phyloP scores from a whole-genome alignment of 2,888 invertebrate genomes.

The Lutraria lutraria region DNA sequence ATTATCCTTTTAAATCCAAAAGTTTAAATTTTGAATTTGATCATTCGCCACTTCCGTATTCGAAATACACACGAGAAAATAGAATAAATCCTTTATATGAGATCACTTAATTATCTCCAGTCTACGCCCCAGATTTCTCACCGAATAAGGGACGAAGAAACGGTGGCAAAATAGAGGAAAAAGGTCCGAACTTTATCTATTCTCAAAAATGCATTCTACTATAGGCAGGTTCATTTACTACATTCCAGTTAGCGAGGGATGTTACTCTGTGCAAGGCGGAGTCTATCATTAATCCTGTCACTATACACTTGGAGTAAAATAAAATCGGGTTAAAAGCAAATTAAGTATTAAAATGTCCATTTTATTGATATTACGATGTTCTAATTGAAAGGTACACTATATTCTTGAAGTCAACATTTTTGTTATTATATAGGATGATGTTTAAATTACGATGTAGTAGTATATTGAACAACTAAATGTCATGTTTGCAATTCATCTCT shows the following conservation, averaged over 20 bases:
- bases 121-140: not conserved
- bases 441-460: not conserved
- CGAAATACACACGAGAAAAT: not conserved
- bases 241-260: not conserved
- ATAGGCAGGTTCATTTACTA: not conserved
- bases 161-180: not conserved
- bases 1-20: not conserved
- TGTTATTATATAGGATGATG: not conserved
- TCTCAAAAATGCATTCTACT: constrained; percentile 3
- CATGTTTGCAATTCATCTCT: not conserved
- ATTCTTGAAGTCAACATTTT: not conserved
- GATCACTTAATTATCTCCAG: not conserved
- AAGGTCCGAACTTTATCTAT: not conserved
- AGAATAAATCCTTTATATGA: not conserved
- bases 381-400: constrained; percentile 11
- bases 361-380: not conserved
- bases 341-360: not conserved
- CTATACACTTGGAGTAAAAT: not conserved
- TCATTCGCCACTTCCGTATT: not conserved
- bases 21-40: not conserved
- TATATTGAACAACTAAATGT: not conserved
- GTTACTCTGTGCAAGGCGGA: not conserved
- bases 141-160: not conserved
- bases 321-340: constrained; percentile 12
- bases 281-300: not conserved